These are phyloP conservation scores for Acleris laterana DNA, from an alignment of 2,888 invertebrate genomes.

Conservation along the genomic window DNA sequence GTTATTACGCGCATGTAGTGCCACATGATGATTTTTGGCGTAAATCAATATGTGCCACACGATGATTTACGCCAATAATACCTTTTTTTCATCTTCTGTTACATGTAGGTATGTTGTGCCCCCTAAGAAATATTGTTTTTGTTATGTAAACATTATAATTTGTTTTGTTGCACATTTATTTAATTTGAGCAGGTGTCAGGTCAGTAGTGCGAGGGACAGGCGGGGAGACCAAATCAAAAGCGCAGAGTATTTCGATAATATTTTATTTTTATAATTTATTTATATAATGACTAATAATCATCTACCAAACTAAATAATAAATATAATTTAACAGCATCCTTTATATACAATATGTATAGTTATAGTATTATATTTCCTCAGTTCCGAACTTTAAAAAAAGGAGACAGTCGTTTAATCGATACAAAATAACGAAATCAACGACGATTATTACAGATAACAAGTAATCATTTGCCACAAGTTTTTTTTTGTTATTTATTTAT, in stretches of 20 bases:
- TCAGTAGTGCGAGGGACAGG: too few species aligned
- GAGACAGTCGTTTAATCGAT: conserved; percentile 63
- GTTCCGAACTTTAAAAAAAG: conserved; percentile 62
- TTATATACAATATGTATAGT: conserved; percentile 83
- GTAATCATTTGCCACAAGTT: conserved; percentile 82
- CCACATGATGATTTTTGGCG: too few species aligned
- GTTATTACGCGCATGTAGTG: too few species aligned
- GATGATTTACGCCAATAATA: too few species aligned
- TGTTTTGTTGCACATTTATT: too few species aligned
- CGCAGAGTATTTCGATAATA: conserved; percentile 73
- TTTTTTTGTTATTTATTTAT: conserved; percentile 59
- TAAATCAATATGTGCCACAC: too few species aligned
- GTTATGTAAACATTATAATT: too few species aligned
- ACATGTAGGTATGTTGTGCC: too few species aligned
- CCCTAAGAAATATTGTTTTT: too few species aligned
- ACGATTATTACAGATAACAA: conserved; percentile 73
- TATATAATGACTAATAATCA: conserved; percentile 82
- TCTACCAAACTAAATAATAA: conserved; percentile 82
- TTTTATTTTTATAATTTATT: conserved; percentile 80
- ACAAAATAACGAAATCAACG: conserved; percentile 74
- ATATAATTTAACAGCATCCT: conserved; percentile 82
- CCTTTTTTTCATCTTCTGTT: too few species aligned
- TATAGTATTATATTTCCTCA: conserved; percentile 61
- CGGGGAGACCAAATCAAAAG: too few species aligned
- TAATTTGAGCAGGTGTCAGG: too few species aligned